Percentiles rank a stretch among this genome's conserved stretches.
phyloP scores from a whole-genome alignment of 2,888 invertebrate species.

The Adelognathus sp. region DNA sequence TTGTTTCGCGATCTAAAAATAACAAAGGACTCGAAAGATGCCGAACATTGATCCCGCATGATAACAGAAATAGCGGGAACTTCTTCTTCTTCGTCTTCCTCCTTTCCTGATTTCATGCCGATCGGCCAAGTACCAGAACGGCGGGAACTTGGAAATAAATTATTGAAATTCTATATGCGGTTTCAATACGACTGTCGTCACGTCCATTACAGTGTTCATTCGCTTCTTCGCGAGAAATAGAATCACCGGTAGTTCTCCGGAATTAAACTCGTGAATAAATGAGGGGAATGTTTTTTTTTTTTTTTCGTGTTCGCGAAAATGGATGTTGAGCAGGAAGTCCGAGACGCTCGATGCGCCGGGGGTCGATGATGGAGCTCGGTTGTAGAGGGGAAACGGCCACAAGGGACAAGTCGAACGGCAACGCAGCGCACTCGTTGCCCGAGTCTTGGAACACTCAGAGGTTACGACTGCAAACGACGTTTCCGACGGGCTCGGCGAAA shows the following conservation, averaged over 20 bases:
- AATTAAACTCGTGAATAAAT: neutral
- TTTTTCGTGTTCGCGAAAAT: neutral
- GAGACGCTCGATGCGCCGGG: conserved; percentile 87
- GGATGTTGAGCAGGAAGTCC: conserved; percentile 57
- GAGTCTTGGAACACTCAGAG: conserved; percentile 76
- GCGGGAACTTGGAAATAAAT: neutral
- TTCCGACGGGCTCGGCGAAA: conserved; percentile 81
- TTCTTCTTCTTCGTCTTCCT: too few species aligned
- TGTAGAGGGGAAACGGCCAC: conserved; percentile 64
- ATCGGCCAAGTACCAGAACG: too few species aligned
- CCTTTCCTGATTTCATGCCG: too few species aligned
- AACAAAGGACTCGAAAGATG: too few species aligned
- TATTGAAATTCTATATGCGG: neutral
- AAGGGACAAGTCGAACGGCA: conserved; percentile 76
- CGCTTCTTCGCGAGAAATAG: neutral
- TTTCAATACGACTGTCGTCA: neutral
- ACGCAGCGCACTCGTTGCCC: conserved; percentile 75
- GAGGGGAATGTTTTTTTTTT: too few species aligned
- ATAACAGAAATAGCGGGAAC: too few species aligned
- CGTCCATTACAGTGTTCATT: neutral
- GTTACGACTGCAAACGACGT: conserved; percentile 71
- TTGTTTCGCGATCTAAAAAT: too few species aligned
- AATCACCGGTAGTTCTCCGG: neutral
- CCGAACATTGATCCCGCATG: too few species aligned
- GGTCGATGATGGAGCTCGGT: conserved; percentile 92